Percentiles rank a stretch among this genome's conserved stretches.
Conservation (phyloP, 2,888 invertebrate species). For the Ectemnius cavifrons region DNA sequence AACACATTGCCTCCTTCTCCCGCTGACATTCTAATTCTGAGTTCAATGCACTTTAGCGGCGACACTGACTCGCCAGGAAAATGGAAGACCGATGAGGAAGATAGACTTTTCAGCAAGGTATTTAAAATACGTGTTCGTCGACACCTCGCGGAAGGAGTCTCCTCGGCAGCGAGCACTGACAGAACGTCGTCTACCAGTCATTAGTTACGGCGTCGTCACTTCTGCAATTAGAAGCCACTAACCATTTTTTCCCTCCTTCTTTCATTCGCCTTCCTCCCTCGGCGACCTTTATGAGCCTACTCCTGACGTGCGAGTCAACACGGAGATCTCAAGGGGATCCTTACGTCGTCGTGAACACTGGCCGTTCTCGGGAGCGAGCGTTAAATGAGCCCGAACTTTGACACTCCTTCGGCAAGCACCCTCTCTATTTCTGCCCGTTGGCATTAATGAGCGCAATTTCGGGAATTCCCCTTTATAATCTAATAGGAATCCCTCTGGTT, state of each 20-base stretch:
- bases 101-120: constrained; percentile 50
- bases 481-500: not conserved
- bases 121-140: constrained; percentile 57
- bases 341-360: constrained; percentile 25
- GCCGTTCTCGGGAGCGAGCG: not conserved
- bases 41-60: no score
- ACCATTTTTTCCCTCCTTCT: constrained; percentile 53
- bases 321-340: constrained; percentile 47
- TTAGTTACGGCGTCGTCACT: constrained; percentile 76
- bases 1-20: not conserved
- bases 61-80: not conserved
- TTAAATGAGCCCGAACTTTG: constrained; percentile 1
- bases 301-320: constrained; percentile 45
- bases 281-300: constrained; percentile 49
- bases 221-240: constrained; percentile 75
- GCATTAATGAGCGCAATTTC: constrained; percentile 4
- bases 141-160: constrained; percentile 61
- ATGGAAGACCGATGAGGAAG: constrained; percentile 18
- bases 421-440: not conserved
- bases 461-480: not conserved
- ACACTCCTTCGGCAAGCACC: not conserved
- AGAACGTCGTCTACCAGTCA: constrained; percentile 72
- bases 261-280: constrained; percentile 18
- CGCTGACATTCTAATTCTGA: not conserved
- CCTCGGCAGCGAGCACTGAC: constrained; percentile 68